Evolutionary conservation across 2,113 vertebrate genomes (phyloP).

Genomic region (Zosterops pallidus): DNA sequence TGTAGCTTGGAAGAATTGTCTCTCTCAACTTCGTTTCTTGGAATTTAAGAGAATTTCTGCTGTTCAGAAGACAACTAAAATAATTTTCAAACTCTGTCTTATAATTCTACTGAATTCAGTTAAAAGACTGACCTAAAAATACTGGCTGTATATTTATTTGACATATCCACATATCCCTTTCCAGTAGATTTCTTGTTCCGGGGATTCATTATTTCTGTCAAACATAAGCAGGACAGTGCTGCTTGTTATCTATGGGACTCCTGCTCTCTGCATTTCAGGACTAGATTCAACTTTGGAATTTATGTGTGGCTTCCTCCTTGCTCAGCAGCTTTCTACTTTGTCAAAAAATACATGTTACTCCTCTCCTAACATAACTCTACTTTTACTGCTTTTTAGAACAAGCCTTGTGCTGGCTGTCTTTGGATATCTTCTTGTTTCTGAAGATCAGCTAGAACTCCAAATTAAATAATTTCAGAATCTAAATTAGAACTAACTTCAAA

Average conservation of each 20-base stretch:
- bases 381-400: not conserved
- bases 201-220: not conserved
- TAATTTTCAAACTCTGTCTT: not conserved
- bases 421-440: not conserved
- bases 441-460: not conserved
- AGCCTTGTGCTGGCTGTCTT: not conserved
- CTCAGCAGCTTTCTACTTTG: not conserved
- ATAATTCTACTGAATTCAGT: not conserved
- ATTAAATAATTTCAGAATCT: not conserved
- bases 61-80: not conserved
- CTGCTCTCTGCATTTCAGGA: not conserved
- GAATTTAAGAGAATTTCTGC: not conserved
- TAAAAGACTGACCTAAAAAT: not conserved
- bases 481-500: not conserved
- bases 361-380: not conserved
- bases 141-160: not conserved
- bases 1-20: not conserved
- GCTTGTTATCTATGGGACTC: not conserved
- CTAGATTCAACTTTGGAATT: not conserved
- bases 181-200: not conserved
- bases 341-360: not conserved
- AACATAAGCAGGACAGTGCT: not conserved
- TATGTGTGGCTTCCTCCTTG: not conserved
- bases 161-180: not conserved
- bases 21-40: not conserved